A percentile compares a stretch with the other conserved stretches of the same genome.
phyloP scores from a whole-genome alignment of 2,888 invertebrate species.

The Spicauda simplicius region DNA sequence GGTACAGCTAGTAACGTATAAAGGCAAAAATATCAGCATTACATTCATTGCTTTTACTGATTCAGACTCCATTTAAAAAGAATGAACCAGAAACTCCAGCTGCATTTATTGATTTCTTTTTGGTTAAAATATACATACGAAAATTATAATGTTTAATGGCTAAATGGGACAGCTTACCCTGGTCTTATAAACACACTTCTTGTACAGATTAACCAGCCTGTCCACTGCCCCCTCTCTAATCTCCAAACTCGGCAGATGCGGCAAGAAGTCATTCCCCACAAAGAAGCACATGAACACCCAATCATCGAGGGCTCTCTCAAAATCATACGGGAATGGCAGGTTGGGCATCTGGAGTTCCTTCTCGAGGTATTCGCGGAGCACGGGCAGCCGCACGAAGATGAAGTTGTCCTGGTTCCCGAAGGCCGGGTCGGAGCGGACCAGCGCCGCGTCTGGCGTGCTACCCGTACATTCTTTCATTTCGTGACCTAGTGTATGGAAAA shows the following conservation, averaged over 20 bases:
- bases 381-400: conserved; percentile 96
- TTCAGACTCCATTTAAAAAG: too few relatives aligned
- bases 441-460: conserved; percentile 84
- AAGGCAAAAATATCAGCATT: too few relatives aligned
- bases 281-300: conserved; percentile 99
- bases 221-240: conserved; percentile 99
- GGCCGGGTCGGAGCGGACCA: conserved; percentile 85
- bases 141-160: too few relatives aligned
- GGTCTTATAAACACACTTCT: conserved; percentile 97
- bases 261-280: conserved; percentile 99
- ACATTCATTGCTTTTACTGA: too few relatives aligned
- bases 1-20: too few relatives aligned
- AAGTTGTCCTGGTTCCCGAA: conserved; percentile 92
- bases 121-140: too few relatives aligned
- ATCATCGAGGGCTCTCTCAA: conserved; percentile 98
- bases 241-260: conserved; percentile 98
- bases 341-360: conserved; percentile 90
- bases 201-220: conserved; percentile 95
- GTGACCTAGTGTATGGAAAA: conserved; percentile 86
- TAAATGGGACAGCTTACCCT: conserved; percentile 77
- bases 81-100: too few relatives aligned
- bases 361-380: conserved; percentile 96
- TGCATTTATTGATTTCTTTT: too few relatives aligned
- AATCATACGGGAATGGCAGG: conserved; percentile 96
- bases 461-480: conserved; percentile 97